Evolutionary conservation across 30 jellyfish, hydroid and myxozoan species (phyloP).

Genomic region (Turritopsis rubra): DNA sequence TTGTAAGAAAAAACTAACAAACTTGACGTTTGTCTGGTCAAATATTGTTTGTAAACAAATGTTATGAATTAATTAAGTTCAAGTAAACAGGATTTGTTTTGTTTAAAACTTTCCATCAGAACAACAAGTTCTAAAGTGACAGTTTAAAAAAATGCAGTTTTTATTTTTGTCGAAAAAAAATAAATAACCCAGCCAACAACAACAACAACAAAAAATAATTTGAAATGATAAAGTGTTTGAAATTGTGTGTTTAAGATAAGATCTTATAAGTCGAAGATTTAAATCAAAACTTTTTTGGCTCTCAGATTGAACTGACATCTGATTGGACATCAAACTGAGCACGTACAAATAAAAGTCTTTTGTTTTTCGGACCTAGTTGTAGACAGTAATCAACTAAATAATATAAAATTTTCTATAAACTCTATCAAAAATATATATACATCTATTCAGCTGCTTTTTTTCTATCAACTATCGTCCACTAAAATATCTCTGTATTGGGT

Average conservation of each 20-base stretch:
- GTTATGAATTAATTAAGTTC: background rate
- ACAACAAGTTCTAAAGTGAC: background rate
- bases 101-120: background rate
- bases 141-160: background rate
- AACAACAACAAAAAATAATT: background rate
- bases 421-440: background rate
- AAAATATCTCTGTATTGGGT: slow-evolving; percentile 10
- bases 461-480: slow-evolving; percentile 10
- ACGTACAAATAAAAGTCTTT: background rate
- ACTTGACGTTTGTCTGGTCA: background rate
- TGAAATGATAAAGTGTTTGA: too few species aligned
- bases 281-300: too few species aligned
- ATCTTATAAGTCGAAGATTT: too few species aligned
- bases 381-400: too few species aligned
- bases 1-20: background rate
- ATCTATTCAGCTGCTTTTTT: background rate
- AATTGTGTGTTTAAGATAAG: too few species aligned
- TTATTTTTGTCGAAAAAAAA: background rate
- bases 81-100: background rate
- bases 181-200: background rate
- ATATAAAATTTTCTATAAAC: background rate
- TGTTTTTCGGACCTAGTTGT: background rate
- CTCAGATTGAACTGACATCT: too few species aligned
- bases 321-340: too few species aligned
- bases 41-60: background rate